These are phyloP conservation scores for Monomorium pharaonis DNA, from an alignment of 1,140 invertebrate species.

Conservation along the genomic window DNA sequence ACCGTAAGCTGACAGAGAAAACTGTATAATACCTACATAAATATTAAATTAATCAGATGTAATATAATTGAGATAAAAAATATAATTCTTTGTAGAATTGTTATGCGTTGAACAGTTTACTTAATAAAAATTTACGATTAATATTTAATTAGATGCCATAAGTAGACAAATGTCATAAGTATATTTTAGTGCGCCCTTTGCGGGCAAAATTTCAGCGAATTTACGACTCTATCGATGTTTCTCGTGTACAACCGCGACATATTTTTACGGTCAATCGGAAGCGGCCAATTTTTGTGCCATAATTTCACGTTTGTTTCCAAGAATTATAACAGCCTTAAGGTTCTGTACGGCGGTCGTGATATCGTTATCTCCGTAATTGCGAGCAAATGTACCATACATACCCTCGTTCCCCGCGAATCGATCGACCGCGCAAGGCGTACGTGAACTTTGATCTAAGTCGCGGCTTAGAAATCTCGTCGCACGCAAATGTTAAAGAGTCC, in stretches of 20 bases:
- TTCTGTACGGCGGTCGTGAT: slow-evolving; percentile 7
- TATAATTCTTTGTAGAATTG: not conserved
- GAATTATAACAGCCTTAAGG: slow-evolving; percentile 12
- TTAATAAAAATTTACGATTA: not conserved
- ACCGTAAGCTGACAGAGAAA: not conserved
- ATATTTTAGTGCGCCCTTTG: not conserved
- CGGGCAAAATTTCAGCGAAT: not conserved
- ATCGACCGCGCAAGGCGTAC: slow-evolving; percentile 38
- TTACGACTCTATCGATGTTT: slow-evolving; percentile 14
- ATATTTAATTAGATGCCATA: too few species aligned
- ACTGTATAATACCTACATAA: not conserved
- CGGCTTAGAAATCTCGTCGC: slow-evolving; percentile 56
- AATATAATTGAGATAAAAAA: not conserved
- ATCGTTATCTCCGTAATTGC: slow-evolving; percentile 46
- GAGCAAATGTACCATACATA: slow-evolving; percentile 1
- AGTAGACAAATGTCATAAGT: not conserved
- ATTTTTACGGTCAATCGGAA: slow-evolving; percentile 53
- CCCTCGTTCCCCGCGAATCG: not conserved
- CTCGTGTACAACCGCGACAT: not conserved
- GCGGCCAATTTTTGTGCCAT: slow-evolving; percentile 1
- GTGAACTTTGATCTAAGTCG: slow-evolving; percentile 69
- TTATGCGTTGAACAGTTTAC: not conserved
- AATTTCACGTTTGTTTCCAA: slow-evolving; percentile 35
- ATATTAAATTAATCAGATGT: not conserved
- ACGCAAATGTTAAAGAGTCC: slow-evolving; percentile 66